phyloP scores from a whole-genome alignment of 1,140 invertebrate species.

The Trichogramma pretiosum region DNA sequence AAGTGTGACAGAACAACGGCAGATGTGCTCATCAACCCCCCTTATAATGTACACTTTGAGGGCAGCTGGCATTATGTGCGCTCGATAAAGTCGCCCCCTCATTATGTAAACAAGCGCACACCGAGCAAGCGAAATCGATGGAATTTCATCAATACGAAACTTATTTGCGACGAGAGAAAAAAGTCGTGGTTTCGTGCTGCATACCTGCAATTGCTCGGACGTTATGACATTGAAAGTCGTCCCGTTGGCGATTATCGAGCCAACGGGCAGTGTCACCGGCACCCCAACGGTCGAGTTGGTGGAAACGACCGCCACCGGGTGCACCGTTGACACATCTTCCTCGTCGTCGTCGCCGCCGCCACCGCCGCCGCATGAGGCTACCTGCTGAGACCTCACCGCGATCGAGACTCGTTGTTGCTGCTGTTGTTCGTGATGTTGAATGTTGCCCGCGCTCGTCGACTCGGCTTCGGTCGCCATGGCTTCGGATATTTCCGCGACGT shows the following conservation, averaged over 20 bases:
- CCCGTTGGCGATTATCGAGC: conserved; percentile 60
- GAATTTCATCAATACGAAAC: too few species aligned
- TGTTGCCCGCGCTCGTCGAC: conserved; percentile 39
- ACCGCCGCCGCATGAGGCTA: too few species aligned
- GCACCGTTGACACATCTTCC: conserved; percentile 20
- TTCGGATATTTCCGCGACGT: conserved; percentile 53
- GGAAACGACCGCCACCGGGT: conserved; percentile 38
- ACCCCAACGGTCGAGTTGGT: conserved; percentile 45
- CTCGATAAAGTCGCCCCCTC: too few species aligned
- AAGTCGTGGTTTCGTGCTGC: not conserved
- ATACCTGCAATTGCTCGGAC: conserved; percentile 64
- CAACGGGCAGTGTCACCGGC: conserved; percentile 67
- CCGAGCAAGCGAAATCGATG: too few species aligned
- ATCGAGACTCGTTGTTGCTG: conserved; percentile 11
- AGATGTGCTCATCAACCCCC: too few species aligned
- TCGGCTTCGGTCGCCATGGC: conserved; percentile 49
- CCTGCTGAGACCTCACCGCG: too few species aligned
- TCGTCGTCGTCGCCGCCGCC: not conserved
- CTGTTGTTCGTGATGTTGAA: too few species aligned
- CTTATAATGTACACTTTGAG: too few species aligned
- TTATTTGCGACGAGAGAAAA: not conserved
- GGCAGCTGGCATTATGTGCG: too few species aligned
- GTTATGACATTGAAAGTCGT: conserved; percentile 78
- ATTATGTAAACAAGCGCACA: too few species aligned
- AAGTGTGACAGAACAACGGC: too few species aligned